Conservation (phyloP, 2,888 invertebrate species). For the Uropetala carovei region DNA sequence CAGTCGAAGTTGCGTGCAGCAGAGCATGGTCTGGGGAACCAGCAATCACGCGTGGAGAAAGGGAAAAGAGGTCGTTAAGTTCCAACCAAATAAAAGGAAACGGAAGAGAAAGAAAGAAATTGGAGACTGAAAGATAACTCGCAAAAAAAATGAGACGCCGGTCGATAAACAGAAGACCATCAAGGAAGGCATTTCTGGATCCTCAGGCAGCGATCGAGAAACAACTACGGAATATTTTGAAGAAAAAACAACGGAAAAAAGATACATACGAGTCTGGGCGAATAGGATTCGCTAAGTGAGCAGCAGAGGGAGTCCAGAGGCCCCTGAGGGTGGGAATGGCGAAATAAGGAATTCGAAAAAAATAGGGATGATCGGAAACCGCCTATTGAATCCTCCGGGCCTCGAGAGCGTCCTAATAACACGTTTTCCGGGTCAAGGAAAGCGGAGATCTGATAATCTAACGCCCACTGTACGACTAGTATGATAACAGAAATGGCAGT, state of each 20-base stretch:
- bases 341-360: slow-evolving; percentile 45
- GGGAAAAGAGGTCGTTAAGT: slow-evolving; percentile 23
- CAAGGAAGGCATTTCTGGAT: not conserved
- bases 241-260: not conserved
- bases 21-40: not conserved
- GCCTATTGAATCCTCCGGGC: slow-evolving; percentile 43
- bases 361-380: slow-evolving; percentile 36
- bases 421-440: slow-evolving; percentile 57
- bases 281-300: slow-evolving; percentile 27
- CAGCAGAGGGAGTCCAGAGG: not conserved
- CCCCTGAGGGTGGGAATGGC: not conserved
- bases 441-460: slow-evolving; percentile 52
- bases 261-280: not conserved
- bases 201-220: slow-evolving; percentile 21
- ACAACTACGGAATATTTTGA: not conserved
- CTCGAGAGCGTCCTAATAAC: slow-evolving; percentile 54
- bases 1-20: not conserved
- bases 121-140: not conserved
- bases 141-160: not conserved
- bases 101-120: slow-evolving; percentile 14
- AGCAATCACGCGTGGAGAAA: slow-evolving; percentile 15
- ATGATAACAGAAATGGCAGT: slow-evolving; percentile 61
- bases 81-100: not conserved
- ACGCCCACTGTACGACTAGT: slow-evolving; percentile 41
- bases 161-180: not conserved